Base-by-base conservation (phyloP, 2,888 invertebrate species). In the Griposia aprilina region DNA sequence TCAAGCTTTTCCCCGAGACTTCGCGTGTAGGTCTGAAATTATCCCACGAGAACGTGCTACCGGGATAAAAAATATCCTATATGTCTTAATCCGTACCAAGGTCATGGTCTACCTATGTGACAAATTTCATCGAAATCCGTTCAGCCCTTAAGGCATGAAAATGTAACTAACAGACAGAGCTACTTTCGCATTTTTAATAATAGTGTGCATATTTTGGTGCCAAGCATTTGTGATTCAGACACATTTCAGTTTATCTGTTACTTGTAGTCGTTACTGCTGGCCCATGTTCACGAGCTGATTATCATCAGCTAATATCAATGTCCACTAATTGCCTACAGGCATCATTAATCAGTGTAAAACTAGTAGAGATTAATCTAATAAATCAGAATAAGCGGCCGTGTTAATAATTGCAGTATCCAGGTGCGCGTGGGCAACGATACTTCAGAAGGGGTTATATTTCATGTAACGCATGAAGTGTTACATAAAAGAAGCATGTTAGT, bases 391-490 rank as follows among this genome's bases (percentile, higher is more conserved):
- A 23, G 60, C 26, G 48, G 48, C 68, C 55, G 71, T 72, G 68
- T 62, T 82, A 66, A 60, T 74, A 63, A 76, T 74, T 82, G 67
- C 65, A 41, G 67, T 65, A 77, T 60, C 15, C 60, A 48, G 52
- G 57, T 15, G 55, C 62, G 77, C 63, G 86, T 85, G 77, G 86
- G 78, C 52, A 74, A 68, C 68, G 74, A 71, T 68, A 60, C 69
- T 50, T 45, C 71, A 48, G 41, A 20, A 50, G 26, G 78, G 63
- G 63, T 72, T 65, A 70, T 85, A 78, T 82, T 74, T 82, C 86
- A 78, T 62, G 68, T 71, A 26, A 48, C 41, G 62, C 71, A n/a
- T 72, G 81, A 85, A 26, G 50, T 59, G 36, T 10, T 36, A 36
- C n/a, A 20, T 77, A 52, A 23, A 30, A 65, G 80, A 57, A 50